phyloP scores from a whole-genome alignment of 2,888 invertebrate genomes.

The Luffia ferchaultella region DNA sequence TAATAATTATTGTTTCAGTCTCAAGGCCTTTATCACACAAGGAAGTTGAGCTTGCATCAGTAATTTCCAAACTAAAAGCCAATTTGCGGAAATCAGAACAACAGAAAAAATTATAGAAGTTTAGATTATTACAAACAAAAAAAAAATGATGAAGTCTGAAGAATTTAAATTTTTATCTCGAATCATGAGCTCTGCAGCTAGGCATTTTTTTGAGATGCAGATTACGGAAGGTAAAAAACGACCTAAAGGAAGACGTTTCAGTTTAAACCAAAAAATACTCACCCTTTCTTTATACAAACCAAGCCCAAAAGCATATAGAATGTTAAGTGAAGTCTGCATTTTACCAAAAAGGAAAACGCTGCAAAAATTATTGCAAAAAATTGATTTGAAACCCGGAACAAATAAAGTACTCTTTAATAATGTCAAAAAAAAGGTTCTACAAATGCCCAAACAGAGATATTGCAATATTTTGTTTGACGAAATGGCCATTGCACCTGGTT shows the following conservation, averaged over 20 bases:
- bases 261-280: conserved; percentile 11
- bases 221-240: not conserved
- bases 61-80: not conserved
- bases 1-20: no score
- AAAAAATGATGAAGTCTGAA: not conserved
- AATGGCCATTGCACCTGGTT: no score
- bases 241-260: not conserved
- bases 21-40: no score
- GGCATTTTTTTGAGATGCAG: not conserved
- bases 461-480: no score
- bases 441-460: no score
- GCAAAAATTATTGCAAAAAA: conserved; percentile 9
- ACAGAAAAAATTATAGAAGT: not conserved
- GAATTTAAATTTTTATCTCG: not conserved
- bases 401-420: conserved; percentile 14
- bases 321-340: conserved; percentile 9
- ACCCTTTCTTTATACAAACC: conserved; percentile 10
- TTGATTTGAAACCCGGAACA: conserved; percentile 10
- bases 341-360: conserved; percentile 11
- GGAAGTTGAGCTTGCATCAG: not conserved
- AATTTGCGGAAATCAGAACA: not conserved
- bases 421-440: no score
- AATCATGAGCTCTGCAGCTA: not conserved
- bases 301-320: conserved; percentile 11
- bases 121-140: not conserved